Conservation (phyloP, 37 sponge, comb jelly and placozoan species). For the Mnemiopsis leidyi region DNA sequence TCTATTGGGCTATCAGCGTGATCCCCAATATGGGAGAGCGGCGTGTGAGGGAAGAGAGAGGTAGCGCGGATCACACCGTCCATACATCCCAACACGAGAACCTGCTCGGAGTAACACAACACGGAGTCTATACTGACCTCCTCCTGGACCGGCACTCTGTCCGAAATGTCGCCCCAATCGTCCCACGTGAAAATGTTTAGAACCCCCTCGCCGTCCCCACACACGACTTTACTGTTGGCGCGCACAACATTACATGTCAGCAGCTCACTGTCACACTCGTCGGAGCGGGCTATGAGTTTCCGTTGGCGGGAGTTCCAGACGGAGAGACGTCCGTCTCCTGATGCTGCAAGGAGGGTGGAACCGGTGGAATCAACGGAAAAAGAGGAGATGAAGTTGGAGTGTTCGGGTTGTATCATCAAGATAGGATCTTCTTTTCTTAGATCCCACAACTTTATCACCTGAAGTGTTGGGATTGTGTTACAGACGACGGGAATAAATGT, state of each 20-base stretch:
- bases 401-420: conserved; percentile 68
- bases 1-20: conserved; percentile 1
- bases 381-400: conserved; percentile 82
- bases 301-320: conserved; percentile 75
- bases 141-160: conserved; percentile 67
- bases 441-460: conserved; percentile 80
- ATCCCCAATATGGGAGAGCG: conserved; percentile 52
- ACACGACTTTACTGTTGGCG: conserved; percentile 82
- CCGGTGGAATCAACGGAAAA: conserved; percentile 66
- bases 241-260: conserved; percentile 74
- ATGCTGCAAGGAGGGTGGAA: conserved; percentile 75
- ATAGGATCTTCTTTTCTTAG: conserved; percentile 52
- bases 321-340: conserved; percentile 83
- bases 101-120: conserved; percentile 69
- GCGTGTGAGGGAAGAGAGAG: conserved; percentile 45
- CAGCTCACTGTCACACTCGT: conserved; percentile 84
- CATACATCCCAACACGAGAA: conserved; percentile 82
- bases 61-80: conserved; percentile 81
- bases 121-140: conserved; percentile 71
- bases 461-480: no score
- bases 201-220: conserved; percentile 87
- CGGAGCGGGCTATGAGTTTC: conserved; percentile 74
- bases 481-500: no score
- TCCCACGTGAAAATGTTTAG: conserved; percentile 83
- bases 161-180: conserved; percentile 88